phyloP scores from a whole-genome alignment of 2,113 vertebrate species.

The Empidonax alnorum region DNA sequence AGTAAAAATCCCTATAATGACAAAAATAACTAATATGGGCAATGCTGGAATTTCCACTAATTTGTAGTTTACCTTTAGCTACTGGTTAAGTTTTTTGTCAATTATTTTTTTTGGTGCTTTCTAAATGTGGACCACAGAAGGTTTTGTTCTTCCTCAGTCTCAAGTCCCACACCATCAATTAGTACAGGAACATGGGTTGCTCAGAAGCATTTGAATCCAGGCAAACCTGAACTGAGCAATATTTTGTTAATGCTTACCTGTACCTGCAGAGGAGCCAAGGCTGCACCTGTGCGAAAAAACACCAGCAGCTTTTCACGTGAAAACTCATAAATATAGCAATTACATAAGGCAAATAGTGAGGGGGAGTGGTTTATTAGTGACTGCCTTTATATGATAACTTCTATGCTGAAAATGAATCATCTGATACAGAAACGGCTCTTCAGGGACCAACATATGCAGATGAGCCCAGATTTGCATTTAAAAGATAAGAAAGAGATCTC shows the following conservation, averaged over 20 bases:
- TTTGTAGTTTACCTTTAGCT: not conserved
- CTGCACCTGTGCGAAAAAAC: not conserved
- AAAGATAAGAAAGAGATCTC: not conserved
- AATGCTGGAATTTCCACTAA: not conserved
- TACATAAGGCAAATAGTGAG: not conserved
- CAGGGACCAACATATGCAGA: not conserved
- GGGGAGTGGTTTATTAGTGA: not conserved
- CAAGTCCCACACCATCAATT: not conserved
- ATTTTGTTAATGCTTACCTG: not conserved
- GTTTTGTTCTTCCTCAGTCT: not conserved
- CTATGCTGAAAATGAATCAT: conserved; percentile 8
- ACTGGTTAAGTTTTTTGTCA: not conserved
- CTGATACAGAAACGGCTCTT: conserved; percentile 2
- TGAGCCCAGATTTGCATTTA: not conserved
- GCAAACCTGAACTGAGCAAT: not conserved
- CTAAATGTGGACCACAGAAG: not conserved
- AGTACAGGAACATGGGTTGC: not conserved
- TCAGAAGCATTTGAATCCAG: not conserved
- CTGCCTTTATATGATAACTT: not conserved
- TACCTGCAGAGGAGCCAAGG: not conserved
- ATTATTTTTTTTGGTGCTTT: not conserved
- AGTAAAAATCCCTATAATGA: not conserved
- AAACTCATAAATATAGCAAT: not conserved
- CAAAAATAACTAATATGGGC: not conserved
- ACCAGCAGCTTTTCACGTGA: not conserved